These are phyloP conservation scores for Phrynocephalus vlangalii DNA, from an alignment of 2,797 vertebrate genomes.

Conservation along the genomic window DNA sequence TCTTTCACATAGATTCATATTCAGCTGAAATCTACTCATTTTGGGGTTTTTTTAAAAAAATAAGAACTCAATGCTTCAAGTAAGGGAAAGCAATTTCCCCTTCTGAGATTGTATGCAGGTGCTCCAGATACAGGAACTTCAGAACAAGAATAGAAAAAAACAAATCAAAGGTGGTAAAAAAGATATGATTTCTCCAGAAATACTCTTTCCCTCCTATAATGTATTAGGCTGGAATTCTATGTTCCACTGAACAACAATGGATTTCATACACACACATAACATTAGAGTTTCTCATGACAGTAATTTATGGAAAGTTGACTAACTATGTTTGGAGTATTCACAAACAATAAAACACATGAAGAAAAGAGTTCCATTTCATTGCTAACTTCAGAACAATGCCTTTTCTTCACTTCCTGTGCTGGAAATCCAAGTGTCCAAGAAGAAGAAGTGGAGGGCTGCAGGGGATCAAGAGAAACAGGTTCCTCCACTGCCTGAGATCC, in stretches of 20 bases:
- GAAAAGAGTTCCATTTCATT: not conserved
- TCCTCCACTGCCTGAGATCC: slow-evolving; percentile 7
- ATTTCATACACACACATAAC: no score
- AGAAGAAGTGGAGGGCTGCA: slow-evolving; percentile 9
- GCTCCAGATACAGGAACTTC: not conserved
- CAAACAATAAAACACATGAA: not conserved
- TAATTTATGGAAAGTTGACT: not conserved
- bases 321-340: not conserved
- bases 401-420: not conserved
- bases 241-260: no score
- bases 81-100: not conserved
- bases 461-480: not conserved
- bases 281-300: no score
- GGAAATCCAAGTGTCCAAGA: slow-evolving; percentile 20
- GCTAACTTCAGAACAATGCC: not conserved
- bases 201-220: not conserved
- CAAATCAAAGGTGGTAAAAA: not conserved
- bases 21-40: not conserved
- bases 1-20: not conserved
- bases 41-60: not conserved
- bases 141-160: not conserved
- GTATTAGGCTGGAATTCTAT: not conserved
- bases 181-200: not conserved
- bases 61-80: not conserved
- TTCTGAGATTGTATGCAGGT: slow-evolving; percentile 11